phyloP scores from a whole-genome alignment of 1,140 invertebrate species.

The Plutomurus gul region DNA sequence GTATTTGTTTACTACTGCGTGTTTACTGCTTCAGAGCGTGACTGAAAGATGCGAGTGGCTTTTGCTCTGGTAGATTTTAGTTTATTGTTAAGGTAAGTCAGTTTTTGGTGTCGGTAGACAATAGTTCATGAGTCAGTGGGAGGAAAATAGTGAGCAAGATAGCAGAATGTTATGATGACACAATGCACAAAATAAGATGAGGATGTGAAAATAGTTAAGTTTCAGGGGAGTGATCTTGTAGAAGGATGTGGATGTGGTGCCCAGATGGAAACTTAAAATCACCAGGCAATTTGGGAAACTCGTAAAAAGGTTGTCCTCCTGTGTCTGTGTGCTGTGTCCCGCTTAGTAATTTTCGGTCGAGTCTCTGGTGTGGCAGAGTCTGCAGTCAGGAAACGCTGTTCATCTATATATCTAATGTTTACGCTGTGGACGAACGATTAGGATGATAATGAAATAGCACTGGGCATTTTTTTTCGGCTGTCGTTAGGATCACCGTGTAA shows the following conservation, averaged over 20 bases:
- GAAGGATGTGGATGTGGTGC: conserved; percentile 15
- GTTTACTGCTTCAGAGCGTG: no score
- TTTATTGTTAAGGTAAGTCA: no score
- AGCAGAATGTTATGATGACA: conserved; percentile 14
- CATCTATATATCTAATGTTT: not conserved
- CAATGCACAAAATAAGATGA: conserved; percentile 1
- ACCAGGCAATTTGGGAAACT: conserved; percentile 39
- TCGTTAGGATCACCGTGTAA: not conserved
- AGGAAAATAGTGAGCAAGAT: not conserved
- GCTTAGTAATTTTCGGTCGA: conserved; percentile 34
- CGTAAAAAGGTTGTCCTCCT: conserved; percentile 41
- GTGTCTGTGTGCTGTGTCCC: conserved; percentile 21
- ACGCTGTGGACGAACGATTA: not conserved
- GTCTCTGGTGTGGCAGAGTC: not conserved
- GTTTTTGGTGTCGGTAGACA: no score
- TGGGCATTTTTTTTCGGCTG: not conserved
- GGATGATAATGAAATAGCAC: conserved; percentile 26
- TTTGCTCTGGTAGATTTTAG: no score
- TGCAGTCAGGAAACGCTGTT: not conserved
- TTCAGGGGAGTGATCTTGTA: conserved; percentile 8
- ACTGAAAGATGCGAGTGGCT: no score
- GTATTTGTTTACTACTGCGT: no score
- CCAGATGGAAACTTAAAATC: conserved; percentile 39
- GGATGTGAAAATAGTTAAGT: conserved; percentile 29
- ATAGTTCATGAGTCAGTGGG: not conserved